A percentile compares a stretch with the other conserved stretches of the same genome.
phyloP scores from a whole-genome alignment of 1,140 invertebrate species.

The Halyomorpha halys region DNA sequence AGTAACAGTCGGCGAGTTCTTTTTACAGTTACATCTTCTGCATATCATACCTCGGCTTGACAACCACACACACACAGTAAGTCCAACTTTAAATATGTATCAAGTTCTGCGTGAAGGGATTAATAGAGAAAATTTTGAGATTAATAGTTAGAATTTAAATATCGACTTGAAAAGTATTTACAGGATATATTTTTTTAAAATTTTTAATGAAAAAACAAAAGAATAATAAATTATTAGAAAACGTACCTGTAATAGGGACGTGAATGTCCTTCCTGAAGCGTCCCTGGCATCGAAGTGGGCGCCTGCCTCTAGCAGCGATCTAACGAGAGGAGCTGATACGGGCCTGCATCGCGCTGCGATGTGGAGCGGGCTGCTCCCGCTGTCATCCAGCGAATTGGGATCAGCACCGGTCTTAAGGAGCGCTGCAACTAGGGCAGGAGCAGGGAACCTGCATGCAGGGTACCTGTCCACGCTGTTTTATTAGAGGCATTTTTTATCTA shows the following conservation, averaged over 20 bases:
- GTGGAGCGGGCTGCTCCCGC: slow-evolving; percentile 74
- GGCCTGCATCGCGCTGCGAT: slow-evolving; percentile 44
- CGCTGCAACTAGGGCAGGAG: slow-evolving; percentile 58
- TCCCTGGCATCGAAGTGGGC: slow-evolving; percentile 84
- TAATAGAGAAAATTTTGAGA: too few relatives aligned
- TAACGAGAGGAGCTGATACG: slow-evolving; percentile 53
- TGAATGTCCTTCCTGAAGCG: slow-evolving; percentile 62
- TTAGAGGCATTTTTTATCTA: not conserved
- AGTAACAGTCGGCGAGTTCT: too few relatives aligned
- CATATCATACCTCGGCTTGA: too few relatives aligned
- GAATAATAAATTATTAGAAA: too few relatives aligned
- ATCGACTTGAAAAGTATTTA: too few relatives aligned
- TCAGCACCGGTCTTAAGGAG: slow-evolving; percentile 73
- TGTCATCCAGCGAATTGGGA: slow-evolving; percentile 59
- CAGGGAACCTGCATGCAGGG: slow-evolving; percentile 57
- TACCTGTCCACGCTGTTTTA: slow-evolving; percentile 39
- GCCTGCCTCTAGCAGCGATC: slow-evolving; percentile 59
- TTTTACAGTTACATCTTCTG: too few relatives aligned
- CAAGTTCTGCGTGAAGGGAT: too few relatives aligned
- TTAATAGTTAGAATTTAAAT: too few relatives aligned
- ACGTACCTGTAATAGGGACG: slow-evolving; percentile 46
- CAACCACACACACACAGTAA: too few relatives aligned
- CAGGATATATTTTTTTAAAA: too few relatives aligned
- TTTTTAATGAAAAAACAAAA: too few relatives aligned
- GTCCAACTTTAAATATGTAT: too few relatives aligned